A percentile compares a stretch with the other conserved stretches of the same genome.
These are phyloP conservation scores for Acanthiza pusilla DNA, from an alignment of 2,797 vertebrate species.

Conservation along the genomic window DNA sequence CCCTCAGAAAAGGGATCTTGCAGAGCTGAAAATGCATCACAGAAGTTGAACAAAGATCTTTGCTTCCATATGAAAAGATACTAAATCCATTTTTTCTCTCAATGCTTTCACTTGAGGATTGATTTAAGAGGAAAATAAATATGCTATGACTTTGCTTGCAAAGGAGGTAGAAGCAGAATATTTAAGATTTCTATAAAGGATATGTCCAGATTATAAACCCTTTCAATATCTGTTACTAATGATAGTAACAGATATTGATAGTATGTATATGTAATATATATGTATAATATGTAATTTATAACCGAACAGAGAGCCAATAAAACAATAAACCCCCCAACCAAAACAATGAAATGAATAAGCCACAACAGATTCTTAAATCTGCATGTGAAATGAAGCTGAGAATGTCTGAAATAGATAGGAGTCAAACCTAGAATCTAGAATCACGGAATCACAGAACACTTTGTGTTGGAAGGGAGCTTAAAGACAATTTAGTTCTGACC, in stretches of 20 bases:
- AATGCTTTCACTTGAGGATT: background rate
- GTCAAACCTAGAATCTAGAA: background rate
- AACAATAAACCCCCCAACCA: accelerated
- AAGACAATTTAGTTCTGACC: background rate
- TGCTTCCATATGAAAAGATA: background rate
- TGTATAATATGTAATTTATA: background rate
- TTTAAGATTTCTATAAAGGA: background rate
- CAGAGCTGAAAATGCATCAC: background rate
- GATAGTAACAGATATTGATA: background rate
- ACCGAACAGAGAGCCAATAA: background rate
- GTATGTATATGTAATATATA: background rate
- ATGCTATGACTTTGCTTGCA: background rate
- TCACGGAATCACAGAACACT: background rate
- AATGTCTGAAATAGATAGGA: background rate
- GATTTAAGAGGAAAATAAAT: background rate
- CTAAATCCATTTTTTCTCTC: background rate
- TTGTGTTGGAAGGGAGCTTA: background rate
- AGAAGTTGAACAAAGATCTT: background rate
- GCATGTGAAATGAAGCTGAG: background rate
- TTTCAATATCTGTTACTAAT: background rate
- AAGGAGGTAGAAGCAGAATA: background rate
- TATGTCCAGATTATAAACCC: background rate
- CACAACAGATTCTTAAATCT: background rate
- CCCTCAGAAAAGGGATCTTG: background rate
- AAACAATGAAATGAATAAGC: background rate